Evolutionary conservation across 2,113 vertebrate species (phyloP), one percentile per base, ranked within the genome.

Genomic region (Micromys minutus): DNA sequence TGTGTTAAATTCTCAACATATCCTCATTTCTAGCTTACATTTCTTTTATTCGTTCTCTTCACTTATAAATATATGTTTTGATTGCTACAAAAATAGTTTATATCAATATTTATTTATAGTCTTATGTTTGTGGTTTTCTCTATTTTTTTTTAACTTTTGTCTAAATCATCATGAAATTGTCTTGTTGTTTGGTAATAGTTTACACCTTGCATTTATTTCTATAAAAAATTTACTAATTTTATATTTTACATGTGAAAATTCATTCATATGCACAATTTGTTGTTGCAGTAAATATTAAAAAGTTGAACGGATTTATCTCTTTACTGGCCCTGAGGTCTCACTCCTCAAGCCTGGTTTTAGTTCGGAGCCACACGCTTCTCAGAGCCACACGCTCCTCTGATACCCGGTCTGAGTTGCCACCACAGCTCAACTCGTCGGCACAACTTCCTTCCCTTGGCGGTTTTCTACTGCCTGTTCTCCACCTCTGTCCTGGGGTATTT

Each of bases 31-130:
- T 36, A 12, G n/a, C 31, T 86, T 92, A 75, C 17, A 85, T 45
- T 93, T 95, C 57, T 94, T 31, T 84, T 92, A 77, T 87, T 75
- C 34, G 4, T 74, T 96, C 31, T 91, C 63, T 80, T 93, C 7
- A 55, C 21, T 90, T 94, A 26, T 47, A 45, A 89, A 87, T 93
- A 24, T 63, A 13, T 69, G 7, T 4, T 87, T 63, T 74, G 83
- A 26, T 55, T 91, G 1, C 55, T 31, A 11, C 9, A 83, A 75
- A 1, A 0, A n/a, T n/a, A 83, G 2, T 90, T 96, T 85, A 67
- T 72, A 50, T 45, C 76, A 93, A 77, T 55, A 69, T 13, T 47
- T 42, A 29, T 92, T 88, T 87, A 36, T 47, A 74, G 59, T 94
- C 76, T 89, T 91, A 77, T 52, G 81, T 89, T 10, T n/a, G 24